phyloP scores from a whole-genome alignment of 1,140 invertebrate genomes.

The Tyrophagus putrescentiae region DNA sequence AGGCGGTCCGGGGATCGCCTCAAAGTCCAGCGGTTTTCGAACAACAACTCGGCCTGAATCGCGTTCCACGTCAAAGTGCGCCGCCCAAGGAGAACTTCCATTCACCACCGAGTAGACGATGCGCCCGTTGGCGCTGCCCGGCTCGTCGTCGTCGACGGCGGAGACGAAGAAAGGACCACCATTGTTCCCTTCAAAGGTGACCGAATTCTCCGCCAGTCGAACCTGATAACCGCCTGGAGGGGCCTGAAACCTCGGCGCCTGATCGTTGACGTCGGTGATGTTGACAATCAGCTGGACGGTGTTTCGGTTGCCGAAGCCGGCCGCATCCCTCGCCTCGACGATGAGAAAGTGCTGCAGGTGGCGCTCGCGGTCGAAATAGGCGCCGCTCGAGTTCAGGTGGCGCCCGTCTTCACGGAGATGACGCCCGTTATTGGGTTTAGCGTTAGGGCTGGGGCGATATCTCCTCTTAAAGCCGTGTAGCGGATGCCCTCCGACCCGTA shows the following conservation, averaged over 20 bases:
- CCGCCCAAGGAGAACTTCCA: slow-evolving; percentile 41
- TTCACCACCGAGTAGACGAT: slow-evolving; percentile 63
- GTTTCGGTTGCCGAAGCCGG: slow-evolving; percentile 67
- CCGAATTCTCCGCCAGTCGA: slow-evolving; percentile 60
- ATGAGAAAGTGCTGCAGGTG: slow-evolving; percentile 72
- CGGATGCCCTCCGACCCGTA: slow-evolving; percentile 70
- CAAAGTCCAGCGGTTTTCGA: slow-evolving; percentile 56
- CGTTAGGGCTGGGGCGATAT: slow-evolving; percentile 60
- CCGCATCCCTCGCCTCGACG: slow-evolving; percentile 73
- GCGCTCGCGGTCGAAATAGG: slow-evolving; percentile 72
- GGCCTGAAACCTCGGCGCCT: slow-evolving; percentile 62
- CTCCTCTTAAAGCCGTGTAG: slow-evolving; percentile 63
- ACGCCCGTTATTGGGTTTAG: slow-evolving; percentile 64
- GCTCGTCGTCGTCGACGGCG: slow-evolving; percentile 30
- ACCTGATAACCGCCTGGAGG: slow-evolving; percentile 70
- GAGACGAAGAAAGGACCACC: slow-evolving; percentile 52
- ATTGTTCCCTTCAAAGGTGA: slow-evolving; percentile 56
- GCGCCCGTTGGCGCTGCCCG: slow-evolving; percentile 65
- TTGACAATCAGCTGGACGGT: slow-evolving; percentile 69
- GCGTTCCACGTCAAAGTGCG: slow-evolving; percentile 66
- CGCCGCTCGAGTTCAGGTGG: slow-evolving; percentile 42
- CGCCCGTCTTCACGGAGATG: slow-evolving; percentile 51
- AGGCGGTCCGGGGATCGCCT: slow-evolving; percentile 37
- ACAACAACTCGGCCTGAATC: slow-evolving; percentile 54
- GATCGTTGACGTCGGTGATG: slow-evolving; percentile 75